Evolutionary conservation across 92 coral and sea anemone genomes (phyloP).

Genomic region (Phymanthus crucifer): DNA sequence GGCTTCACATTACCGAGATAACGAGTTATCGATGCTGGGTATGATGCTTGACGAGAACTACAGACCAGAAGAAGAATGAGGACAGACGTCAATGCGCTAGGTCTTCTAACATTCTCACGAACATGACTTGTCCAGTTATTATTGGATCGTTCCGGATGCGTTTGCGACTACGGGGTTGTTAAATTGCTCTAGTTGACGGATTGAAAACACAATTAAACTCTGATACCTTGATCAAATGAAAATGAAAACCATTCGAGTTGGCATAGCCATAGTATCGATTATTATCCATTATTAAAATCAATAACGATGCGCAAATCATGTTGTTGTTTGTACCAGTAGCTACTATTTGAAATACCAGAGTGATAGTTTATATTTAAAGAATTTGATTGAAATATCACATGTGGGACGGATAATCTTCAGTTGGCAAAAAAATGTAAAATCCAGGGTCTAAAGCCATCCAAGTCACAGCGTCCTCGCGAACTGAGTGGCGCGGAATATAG

Average conservation of each 20-base stretch:
- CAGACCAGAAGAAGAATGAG: neutral
- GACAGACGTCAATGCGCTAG: conserved; percentile 1
- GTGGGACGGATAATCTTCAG: neutral
- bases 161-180: neutral
- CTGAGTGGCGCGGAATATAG: neutral
- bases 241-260: neutral
- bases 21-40: neutral
- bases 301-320: neutral
- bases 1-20: conserved; percentile 4
- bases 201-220: neutral
- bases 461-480: neutral
- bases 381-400: conserved; percentile 16
- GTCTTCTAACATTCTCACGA: neutral
- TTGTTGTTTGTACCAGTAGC: neutral
- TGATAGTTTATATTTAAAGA: conserved; percentile 16
- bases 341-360: neutral
- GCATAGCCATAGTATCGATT: neutral
- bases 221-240: neutral
- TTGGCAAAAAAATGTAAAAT: neutral
- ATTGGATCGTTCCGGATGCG: neutral
- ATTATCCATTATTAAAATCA: neutral
- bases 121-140: neutral
- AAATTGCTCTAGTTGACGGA: neutral
- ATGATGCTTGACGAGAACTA: neutral
- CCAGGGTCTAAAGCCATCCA: neutral